These are phyloP conservation scores for Gadopsis bispinosus DNA, from an alignment of 2,797 vertebrate genomes.

Conservation along the genomic window DNA sequence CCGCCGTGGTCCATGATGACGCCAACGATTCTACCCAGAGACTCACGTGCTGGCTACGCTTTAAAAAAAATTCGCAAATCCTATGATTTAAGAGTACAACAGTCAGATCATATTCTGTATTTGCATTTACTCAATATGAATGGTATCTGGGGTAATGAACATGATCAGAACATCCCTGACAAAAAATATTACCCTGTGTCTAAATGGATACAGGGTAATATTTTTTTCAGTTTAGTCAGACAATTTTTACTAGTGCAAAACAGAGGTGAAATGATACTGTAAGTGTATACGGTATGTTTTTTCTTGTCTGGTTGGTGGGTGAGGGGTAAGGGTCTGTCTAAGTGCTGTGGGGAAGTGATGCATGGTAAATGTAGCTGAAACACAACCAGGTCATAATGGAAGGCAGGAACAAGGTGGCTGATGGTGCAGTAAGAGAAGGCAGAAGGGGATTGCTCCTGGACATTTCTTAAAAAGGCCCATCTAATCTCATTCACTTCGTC, in stretches of 20 bases:
- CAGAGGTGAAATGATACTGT: background rate
- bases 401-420: slow-evolving; percentile 67
- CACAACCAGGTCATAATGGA: slow-evolving; percentile 79
- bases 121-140: background rate
- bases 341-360: slow-evolving; percentile 80
- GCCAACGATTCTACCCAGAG: too few relatives aligned
- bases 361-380: slow-evolving; percentile 80
- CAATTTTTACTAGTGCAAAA: background rate
- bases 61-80: too few relatives aligned
- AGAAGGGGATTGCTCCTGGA: slow-evolving; percentile 69
- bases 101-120: background rate
- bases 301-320: slow-evolving; percentile 38
- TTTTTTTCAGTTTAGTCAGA: background rate
- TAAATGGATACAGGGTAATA: too few relatives aligned
- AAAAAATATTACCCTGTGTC: background rate
- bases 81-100: background rate
- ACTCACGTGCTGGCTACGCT: too few relatives aligned
- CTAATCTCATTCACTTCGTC: slow-evolving; percentile 52
- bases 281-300: background rate
- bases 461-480: slow-evolving; percentile 78
- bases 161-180: background rate
- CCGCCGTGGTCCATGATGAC: too few relatives aligned
- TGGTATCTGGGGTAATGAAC: background rate
- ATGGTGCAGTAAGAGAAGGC: slow-evolving; percentile 63
- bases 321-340: slow-evolving; percentile 52